Conservation (phyloP, 2,113 vertebrate species). For the Rhipidura dahli region DNA sequence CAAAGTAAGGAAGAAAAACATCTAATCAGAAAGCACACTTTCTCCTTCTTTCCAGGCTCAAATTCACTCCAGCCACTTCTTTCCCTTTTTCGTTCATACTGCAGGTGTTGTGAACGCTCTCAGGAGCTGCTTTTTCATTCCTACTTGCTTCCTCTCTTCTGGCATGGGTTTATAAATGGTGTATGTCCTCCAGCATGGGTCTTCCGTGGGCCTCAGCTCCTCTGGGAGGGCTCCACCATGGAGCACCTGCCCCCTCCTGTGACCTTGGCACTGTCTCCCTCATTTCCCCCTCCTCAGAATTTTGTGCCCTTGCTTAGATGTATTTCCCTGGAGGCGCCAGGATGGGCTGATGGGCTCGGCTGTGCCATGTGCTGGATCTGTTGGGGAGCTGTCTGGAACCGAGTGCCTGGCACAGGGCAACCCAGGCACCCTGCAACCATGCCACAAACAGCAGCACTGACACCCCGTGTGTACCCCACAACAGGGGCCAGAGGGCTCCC, state of each 20-base stretch:
- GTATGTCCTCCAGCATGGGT: accelerated
- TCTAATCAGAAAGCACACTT: not conserved
- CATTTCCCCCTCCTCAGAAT: not conserved
- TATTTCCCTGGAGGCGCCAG: not conserved
- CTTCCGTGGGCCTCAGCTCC: not conserved
- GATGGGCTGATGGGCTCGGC: not conserved
- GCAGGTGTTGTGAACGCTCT: not conserved
- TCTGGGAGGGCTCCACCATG: not conserved
- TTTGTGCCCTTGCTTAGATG: not conserved
- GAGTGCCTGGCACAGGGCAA: not conserved
- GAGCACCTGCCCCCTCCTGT: not conserved
- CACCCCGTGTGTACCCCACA: not conserved
- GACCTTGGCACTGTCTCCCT: not conserved
- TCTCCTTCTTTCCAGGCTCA: not conserved
- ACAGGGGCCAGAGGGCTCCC: not conserved
- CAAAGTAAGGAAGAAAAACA: not conserved
- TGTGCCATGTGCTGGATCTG: not conserved
- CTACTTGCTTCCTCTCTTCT: not conserved
- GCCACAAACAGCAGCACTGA: not conserved
- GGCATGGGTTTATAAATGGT: not conserved
- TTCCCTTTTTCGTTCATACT: not conserved
- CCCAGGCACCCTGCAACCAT: accelerated
- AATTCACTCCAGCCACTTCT: not conserved
- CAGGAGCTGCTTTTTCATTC: not conserved
- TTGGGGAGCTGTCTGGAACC: not conserved